Base-by-base conservation (phyloP, 2,888 invertebrate species). In the Aethes cnicana region DNA sequence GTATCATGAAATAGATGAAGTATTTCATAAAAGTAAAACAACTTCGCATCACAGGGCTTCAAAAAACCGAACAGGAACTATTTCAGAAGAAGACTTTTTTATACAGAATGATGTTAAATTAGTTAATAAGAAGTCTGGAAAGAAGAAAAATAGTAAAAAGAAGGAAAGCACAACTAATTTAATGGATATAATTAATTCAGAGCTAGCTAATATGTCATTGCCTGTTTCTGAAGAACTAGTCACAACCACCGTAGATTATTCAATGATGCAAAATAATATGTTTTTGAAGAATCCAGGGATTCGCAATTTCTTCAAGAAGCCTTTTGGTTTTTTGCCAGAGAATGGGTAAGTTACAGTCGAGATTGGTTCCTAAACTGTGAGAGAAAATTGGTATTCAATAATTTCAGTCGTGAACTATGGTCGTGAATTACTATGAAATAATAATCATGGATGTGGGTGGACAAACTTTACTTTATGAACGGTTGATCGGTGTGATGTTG, bases 1-100 rank as follows among this genome's bases (percentile, higher is more conserved):
- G 55, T 85, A 87, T 61, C 76, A 86, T 26, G 86, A 87, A 69
- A 84, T 84, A 53, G 70, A 69, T 46, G 66, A 73, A 54, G 72
- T 72, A 41, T 52, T 63, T 16, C 50, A 59, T 28, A 68, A 9
- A 9, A 12, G 36, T 4, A 74, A 53, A 65, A 60, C 11, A 55
- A 62, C 18, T 68, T 68, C 23, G 3, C 46, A 33, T 17, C 25
- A 25, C 18, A 18, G 20, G 23, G 57, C 63, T 21, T 53, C 65
- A 2, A 64, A 69, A 52, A 55, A 62, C 14, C 54, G 63, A 1
- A 26, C 53, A 9, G 73, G 66, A 59, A 47, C 65, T 5, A 48
- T 74, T 4, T 74, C 69, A 35, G 74, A 75, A 49, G 70, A 72
- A 48, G 80, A 84, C 58, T 88, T 88, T 56, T 88, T 88, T 53